Evolutionary conservation across 2,797 vertebrate species (phyloP), one percentile per base, ranked within the genome.

Genomic region (Scleropages formosus): DNA sequence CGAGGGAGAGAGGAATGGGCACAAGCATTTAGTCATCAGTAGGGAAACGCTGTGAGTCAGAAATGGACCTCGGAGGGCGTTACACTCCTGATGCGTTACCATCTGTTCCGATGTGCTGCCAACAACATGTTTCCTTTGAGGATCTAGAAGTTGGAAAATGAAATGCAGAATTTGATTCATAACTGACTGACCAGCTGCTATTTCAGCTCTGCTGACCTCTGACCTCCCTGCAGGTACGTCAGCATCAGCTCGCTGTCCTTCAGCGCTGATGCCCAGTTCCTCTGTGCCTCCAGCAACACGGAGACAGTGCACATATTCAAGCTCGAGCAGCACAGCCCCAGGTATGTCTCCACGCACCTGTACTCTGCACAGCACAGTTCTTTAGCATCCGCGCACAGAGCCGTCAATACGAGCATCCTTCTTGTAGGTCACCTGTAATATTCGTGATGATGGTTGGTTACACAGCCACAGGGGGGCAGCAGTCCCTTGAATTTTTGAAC

Each of bases 261-360:
- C 91, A 98, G 95, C 16, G 92, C 93, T 51, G 96, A 98, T 46
- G 92, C 93, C 0, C 95, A 97, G 88, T 97, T 97, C 92, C 91
- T 97, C 59, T 98, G 94, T 11, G 94, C 95, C 24, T 97, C 96
- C 51, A 98, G 96, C 86, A 98, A 98, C 89, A 98, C 96, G 0
- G 96, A 98, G 87, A 98, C 96, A 0, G 95, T 98, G 78, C 96
- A 98, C 82, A 93, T 98, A 89, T 98, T 98, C 85, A 97, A 95
- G 87, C 88, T 98, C 89, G 96, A 97, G 63, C 93, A 94, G 78
- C 92, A 94, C 83, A 89, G 87, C 67, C 90, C 89, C 68, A 89
- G 86, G 91, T 92, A 85, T 74, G 67, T 24, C 75, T 62, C 20
- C 9, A 46, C 24, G 9, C 47, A 39, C 15, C 51, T 75, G 27